phyloP scores from a whole-genome alignment of 2,888 invertebrate genomes.

The Parnassius apollo region DNA sequence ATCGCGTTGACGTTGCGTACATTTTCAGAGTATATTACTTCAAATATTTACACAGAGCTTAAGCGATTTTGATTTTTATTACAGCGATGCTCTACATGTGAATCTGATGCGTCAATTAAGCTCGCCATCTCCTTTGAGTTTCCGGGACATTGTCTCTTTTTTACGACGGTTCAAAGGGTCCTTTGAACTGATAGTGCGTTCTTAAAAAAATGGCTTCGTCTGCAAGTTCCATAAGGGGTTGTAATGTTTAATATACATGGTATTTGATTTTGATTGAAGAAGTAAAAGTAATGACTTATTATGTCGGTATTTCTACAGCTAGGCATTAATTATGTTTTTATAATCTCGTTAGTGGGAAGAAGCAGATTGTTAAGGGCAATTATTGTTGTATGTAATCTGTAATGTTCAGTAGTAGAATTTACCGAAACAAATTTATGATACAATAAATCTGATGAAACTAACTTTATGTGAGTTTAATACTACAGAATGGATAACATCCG shows the following conservation, averaged over 20 bases:
- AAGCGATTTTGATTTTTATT: conserved; percentile 13
- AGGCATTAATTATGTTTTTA: no score
- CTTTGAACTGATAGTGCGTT: not conserved
- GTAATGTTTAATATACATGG: no score
- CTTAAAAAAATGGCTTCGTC: not conserved
- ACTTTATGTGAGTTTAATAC: not conserved
- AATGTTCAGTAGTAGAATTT: no score
- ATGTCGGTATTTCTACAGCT: no score
- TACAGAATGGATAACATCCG: no score
- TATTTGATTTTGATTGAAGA: no score
- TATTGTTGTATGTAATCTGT: no score
- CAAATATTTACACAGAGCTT: not conserved
- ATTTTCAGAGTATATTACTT: not conserved
- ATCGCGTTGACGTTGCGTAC: not conserved
- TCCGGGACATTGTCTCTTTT: conserved; percentile 5
- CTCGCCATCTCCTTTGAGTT: conserved; percentile 3
- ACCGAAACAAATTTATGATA: no score
- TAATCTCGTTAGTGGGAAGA: no score
- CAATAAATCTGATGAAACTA: not conserved
- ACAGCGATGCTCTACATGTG: conserved; percentile 2
- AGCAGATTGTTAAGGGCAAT: no score
- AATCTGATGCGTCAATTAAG: not conserved
- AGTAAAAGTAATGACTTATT: no score
- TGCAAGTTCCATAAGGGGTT: not conserved
- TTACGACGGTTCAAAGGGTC: not conserved